Conservation (phyloP, 2,888 invertebrate species). For the Sphaerophoria taeniata region DNA sequence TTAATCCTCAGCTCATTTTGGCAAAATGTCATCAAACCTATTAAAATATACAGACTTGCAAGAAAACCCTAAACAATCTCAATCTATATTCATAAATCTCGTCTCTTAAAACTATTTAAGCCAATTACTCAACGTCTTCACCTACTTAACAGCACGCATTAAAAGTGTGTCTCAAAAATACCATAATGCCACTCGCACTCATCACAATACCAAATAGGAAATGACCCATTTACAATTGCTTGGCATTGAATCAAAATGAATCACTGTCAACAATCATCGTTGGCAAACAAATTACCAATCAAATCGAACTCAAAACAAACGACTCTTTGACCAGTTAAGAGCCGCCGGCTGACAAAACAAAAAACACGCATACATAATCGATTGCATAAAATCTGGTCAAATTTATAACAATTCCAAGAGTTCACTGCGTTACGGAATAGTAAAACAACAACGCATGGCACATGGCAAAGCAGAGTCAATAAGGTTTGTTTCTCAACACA, state of each 20-base stretch:
- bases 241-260: slow-evolving; percentile 72
- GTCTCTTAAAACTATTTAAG: not conserved
- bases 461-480: slow-evolving; percentile 2
- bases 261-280: slow-evolving; percentile 27
- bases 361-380: slow-evolving; percentile 62
- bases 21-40: not conserved
- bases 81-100: slow-evolving; percentile 16
- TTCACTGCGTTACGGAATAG: slow-evolving; percentile 58
- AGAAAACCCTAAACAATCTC: not conserved
- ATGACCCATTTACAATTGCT: slow-evolving; percentile 61
- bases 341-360: slow-evolving; percentile 22
- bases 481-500: slow-evolving; percentile 54
- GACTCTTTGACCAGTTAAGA: not conserved
- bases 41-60: not conserved
- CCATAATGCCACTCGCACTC: slow-evolving; percentile 21
- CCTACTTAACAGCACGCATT: not conserved
- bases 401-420: slow-evolving; percentile 36
- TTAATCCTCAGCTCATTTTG: not conserved
- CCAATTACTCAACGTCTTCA: slow-evolving; percentile 42
- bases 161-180: slow-evolving; percentile 1
- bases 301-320: not conserved
- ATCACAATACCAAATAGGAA: slow-evolving; percentile 53
- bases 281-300: slow-evolving; percentile 7
- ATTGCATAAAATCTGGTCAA: slow-evolving; percentile 59
- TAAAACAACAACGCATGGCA: not conserved